Percentiles rank a stretch among this genome's conserved stretches.
Conservation (phyloP, 2,888 invertebrate genomes). For the Theretra japonica region DNA sequence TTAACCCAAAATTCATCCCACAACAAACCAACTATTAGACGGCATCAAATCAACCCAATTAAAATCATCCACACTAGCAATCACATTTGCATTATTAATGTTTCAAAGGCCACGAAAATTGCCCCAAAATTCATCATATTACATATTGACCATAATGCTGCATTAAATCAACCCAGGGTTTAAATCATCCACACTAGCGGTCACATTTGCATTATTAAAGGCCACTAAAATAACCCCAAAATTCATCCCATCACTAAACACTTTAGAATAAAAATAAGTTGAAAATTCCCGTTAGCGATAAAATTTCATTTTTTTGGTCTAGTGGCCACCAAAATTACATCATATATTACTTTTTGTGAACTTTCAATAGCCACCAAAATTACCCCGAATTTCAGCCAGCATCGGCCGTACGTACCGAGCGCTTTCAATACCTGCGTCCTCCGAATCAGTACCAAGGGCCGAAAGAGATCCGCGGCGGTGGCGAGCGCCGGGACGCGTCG, state of each 20-base stretch:
- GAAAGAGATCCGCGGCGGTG: constrained; percentile 82
- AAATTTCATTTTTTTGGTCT: no score
- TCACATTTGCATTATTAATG: neutral
- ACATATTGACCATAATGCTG: neutral
- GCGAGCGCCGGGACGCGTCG: constrained; percentile 65
- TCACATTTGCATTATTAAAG: neutral
- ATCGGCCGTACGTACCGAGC: constrained; percentile 48
- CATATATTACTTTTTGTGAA: no score
- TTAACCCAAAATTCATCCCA: no score
- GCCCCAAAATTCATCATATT: neutral
- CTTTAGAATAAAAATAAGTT: no score
- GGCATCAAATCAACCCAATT: neutral
- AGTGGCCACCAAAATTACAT: no score
- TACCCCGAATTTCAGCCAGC: neutral
- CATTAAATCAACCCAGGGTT: neutral
- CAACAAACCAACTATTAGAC: neutral
- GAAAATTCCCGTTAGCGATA: no score
- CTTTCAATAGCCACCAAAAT: neutral
- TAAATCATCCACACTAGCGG: neutral
- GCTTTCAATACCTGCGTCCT: constrained; percentile 45
- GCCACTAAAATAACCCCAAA: neutral
- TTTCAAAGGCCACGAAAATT: neutral
- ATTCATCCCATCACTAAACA: neutral
- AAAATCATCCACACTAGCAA: neutral
- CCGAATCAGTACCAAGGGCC: constrained; percentile 79